Evolutionary conservation across 2,888 invertebrate species (phyloP), one percentile per base, ranked within the genome.

Genomic region (Oxyscelio sp.): DNA sequence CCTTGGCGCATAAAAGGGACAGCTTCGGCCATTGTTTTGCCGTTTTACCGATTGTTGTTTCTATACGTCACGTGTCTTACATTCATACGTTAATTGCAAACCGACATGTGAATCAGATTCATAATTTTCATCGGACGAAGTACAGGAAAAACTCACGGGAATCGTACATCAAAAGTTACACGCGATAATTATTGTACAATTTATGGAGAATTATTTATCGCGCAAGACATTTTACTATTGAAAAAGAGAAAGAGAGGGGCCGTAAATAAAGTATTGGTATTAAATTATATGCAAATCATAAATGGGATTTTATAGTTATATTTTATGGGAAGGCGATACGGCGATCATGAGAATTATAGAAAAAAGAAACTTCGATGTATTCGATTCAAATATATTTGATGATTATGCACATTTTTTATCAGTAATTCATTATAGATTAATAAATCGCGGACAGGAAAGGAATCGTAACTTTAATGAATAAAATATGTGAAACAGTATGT

Each of bases 11-110:
- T 40, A 70, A 75, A 65, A 65, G 86, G 77, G 66, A 63, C 66
- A 68, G 65, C 85, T 80, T 83, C 81, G 85, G 66, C 85, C 84
- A 89, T 89, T 86, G 87, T 87, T 89, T 89, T 75, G 75, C 86
- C 86, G 86, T 85, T 85, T 79, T 73, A 65, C 83, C 85, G 83
- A 80, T 86, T 87, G 87, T 86, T 87, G 85, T 40, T 85, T 85
- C 74, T 73, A 61, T 82, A 68, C 87, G 86, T 87, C 87, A 85
- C 86, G 74, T 86, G 40, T 40, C 3, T 87, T 54, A 56, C 58
- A 74, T 66, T 70, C 78, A 54, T 74, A 83, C 68, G 75, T 71
- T 80, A 80, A 84, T 80, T 84, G 75, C 71, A 22, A 48, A 8
- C 38, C 70, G 78, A 80, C 75, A 31, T 63, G 75, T 85, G 86